Evolutionary conservation across 2,797 vertebrate species (phyloP).

Genomic region (Mormyrops boulengeri): DNA sequence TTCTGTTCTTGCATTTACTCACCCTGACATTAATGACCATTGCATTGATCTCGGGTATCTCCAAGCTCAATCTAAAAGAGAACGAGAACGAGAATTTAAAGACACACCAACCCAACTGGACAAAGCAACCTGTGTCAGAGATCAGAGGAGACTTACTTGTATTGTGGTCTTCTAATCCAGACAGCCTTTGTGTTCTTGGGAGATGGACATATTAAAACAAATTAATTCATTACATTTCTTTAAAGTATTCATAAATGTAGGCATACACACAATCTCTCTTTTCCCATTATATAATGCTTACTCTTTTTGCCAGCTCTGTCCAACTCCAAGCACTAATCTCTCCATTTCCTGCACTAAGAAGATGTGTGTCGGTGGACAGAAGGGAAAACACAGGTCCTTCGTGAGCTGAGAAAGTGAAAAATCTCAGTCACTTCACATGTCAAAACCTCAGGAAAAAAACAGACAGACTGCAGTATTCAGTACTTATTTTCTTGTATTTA

Average conservation of each 20-base stretch:
- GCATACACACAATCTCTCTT: not conserved
- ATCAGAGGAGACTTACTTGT: conserved; percentile 60
- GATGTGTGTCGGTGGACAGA: conserved; percentile 65
- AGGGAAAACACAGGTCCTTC: conserved; percentile 75
- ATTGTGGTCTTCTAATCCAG: conserved; percentile 71
- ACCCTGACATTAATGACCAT: conserved; percentile 67
- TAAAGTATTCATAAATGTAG: not conserved
- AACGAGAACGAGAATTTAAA: not conserved
- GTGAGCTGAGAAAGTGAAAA: conserved; percentile 58
- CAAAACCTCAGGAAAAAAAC: not conserved
- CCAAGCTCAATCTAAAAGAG: conserved; percentile 66
- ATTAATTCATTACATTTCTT: not conserved
- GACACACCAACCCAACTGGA: not conserved
- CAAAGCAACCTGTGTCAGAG: not conserved
- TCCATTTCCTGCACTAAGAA: conserved; percentile 68
- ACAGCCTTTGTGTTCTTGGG: conserved; percentile 67
- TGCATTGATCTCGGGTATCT: conserved; percentile 83
- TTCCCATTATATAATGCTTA: conserved; percentile 29
- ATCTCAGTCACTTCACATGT: not conserved
- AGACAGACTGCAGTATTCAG: not conserved
- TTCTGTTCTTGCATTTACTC: conserved; percentile 30
- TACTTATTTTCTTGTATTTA: not conserved
- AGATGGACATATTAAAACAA: conserved; percentile 22
- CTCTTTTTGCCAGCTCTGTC: conserved; percentile 79
- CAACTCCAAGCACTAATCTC: conserved; percentile 82